Evolutionary conservation across 2,888 invertebrate species (phyloP).

Genomic region (Drosophila pseudotakahashii): DNA sequence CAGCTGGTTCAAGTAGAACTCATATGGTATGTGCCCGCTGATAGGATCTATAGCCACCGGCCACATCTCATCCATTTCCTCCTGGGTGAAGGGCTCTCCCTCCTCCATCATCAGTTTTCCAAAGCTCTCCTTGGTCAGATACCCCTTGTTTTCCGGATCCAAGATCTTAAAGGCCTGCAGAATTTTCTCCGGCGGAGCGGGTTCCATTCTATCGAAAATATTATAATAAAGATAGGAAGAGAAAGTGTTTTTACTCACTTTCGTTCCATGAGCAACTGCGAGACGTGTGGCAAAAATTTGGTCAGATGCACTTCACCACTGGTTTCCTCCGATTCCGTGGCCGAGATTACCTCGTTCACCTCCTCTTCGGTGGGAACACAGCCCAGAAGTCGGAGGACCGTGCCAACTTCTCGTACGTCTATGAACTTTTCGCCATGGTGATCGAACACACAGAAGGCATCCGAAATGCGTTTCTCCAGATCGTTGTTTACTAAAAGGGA

Average conservation of each 20-base stretch:
- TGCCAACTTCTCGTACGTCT: constrained; percentile 95
- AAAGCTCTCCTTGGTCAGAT: constrained; percentile 90
- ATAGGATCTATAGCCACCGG: constrained; percentile 92
- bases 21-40: constrained; percentile 92
- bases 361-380: constrained; percentile 96
- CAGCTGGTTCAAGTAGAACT: constrained; percentile 93
- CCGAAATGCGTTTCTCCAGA: constrained; percentile 91
- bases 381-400: constrained; percentile 93
- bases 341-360: constrained; percentile 93
- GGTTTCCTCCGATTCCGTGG: constrained; percentile 92
- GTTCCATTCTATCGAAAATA: constrained; percentile 87
- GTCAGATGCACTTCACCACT: constrained; percentile 90
- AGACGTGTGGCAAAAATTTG: constrained; percentile 92
- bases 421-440: constrained; percentile 94
- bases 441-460: constrained; percentile 96
- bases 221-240: neutral
- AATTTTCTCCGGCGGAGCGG: constrained; percentile 92
- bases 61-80: constrained; percentile 97
- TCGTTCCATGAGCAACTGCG: constrained; percentile 91
- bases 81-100: constrained; percentile 95
- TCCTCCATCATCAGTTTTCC: constrained; percentile 92
- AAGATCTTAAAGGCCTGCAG: constrained; percentile 93
- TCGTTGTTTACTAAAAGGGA: constrained; percentile 86
- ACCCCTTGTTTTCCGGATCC: constrained; percentile 92
- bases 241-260: constrained; percentile 86